A percentile compares a stretch with the other conserved stretches of the same genome.
These are phyloP conservation scores for Peromyscus californicus DNA, from an alignment of 2,113 vertebrate genomes.

Conservation along the genomic window DNA sequence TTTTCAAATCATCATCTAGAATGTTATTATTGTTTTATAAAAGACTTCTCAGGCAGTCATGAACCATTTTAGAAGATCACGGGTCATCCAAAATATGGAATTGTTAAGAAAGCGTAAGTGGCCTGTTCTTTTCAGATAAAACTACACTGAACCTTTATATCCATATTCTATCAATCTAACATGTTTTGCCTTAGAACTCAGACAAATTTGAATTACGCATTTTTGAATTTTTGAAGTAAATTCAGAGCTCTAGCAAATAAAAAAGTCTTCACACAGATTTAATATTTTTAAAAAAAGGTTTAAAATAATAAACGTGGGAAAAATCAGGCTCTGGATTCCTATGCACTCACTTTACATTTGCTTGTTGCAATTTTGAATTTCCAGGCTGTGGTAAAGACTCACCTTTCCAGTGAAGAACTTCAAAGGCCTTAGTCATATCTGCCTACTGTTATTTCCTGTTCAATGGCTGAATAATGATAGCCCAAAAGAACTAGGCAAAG, in stretches of 20 bases:
- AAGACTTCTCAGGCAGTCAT: not conserved
- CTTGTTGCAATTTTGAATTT: slow-evolving; percentile 31
- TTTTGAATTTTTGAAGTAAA: not conserved
- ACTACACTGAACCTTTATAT: not conserved
- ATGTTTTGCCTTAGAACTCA: not conserved
- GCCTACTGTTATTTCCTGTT: not conserved
- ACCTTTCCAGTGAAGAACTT: not conserved
- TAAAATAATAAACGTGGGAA: not conserved
- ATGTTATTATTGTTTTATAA: not conserved
- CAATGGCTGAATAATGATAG: not conserved
- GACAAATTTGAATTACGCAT: not conserved
- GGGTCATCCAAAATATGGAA: not conserved
- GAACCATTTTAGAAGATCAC: slow-evolving; percentile 1
- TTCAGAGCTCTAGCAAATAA: not conserved
- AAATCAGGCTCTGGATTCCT: not conserved
- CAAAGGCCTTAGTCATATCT: not conserved
- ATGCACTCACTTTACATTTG: not conserved
- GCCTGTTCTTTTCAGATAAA: not conserved
- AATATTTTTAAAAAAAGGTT: not conserved
- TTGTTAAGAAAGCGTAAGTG: not conserved
- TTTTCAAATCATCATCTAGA: not conserved
- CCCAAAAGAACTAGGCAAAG: not conserved
- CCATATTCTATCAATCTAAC: not conserved
- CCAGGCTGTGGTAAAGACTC: not conserved
- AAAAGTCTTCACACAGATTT: not conserved